A percentile compares a stretch with the other conserved stretches of the same genome.
These are phyloP conservation scores for Paedocypris micromegethes DNA, from an alignment of 2,797 vertebrate species.

Conservation along the genomic window DNA sequence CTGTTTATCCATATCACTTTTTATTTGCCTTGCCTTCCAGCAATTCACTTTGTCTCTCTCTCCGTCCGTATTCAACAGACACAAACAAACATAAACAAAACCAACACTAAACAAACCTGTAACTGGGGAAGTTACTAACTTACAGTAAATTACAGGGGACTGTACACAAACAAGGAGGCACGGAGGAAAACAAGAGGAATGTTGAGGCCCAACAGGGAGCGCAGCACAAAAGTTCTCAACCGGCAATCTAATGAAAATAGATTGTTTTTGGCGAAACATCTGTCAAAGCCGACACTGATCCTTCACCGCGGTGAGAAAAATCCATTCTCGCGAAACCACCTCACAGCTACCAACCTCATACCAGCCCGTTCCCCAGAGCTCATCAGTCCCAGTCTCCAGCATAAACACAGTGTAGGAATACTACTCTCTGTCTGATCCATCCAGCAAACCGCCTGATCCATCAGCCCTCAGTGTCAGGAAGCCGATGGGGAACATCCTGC, in stretches of 20 bases:
- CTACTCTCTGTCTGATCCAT: constrained; percentile 43
- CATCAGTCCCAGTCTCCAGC: constrained; percentile 43
- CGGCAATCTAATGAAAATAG: neutral
- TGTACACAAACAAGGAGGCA: no score
- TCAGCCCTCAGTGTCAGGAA: constrained; percentile 49
- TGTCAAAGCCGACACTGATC: neutral
- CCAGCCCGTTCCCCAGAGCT: constrained; percentile 44
- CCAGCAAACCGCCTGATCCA: constrained; percentile 50
- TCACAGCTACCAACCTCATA: constrained; percentile 38
- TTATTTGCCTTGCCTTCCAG: no score
- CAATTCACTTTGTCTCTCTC: no score
- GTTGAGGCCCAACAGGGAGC: no score
- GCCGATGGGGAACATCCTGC: constrained; percentile 46
- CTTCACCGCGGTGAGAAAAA: neutral
- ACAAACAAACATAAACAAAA: no score
- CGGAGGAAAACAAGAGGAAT: no score
- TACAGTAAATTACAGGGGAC: no score
- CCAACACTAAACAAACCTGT: no score
- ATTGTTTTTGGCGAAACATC: neutral
- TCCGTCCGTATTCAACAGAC: no score
- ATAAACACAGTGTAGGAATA: constrained; percentile 49
- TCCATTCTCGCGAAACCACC: constrained; percentile 8
- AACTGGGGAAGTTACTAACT: no score
- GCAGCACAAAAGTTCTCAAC: no score
- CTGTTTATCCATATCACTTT: no score